Percentiles rank a stretch among this genome's conserved stretches.
phyloP scores from a whole-genome alignment of 1,140 invertebrate species.

The Holcopasites calliopsidis region DNA sequence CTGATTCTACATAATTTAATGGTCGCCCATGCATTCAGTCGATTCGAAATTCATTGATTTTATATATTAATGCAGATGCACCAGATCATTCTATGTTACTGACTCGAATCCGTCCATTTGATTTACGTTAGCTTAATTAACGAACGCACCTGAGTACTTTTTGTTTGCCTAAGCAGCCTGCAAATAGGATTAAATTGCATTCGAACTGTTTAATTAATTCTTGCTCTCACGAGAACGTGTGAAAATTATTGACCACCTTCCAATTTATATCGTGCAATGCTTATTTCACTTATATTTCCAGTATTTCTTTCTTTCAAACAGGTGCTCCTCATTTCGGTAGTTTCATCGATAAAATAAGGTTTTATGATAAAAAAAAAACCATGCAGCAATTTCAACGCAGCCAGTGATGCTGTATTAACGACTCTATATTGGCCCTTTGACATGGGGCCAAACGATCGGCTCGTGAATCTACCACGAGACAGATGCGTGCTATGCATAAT shows the following conservation, averaged over 20 bases:
- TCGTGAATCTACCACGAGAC: neutral
- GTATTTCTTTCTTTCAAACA: neutral
- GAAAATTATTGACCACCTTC: neutral
- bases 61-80: slow-evolving; percentile 1
- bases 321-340: neutral
- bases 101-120: neutral
- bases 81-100: neutral
- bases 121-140: slow-evolving; percentile 26
- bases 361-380: no score
- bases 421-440: slow-evolving; percentile 16
- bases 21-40: neutral
- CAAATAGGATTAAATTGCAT: slow-evolving; percentile 18
- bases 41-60: slow-evolving; percentile 32
- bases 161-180: neutral
- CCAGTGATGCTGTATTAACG: slow-evolving; percentile 9
- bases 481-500: neutral
- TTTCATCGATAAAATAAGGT: no score
- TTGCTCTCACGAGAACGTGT: neutral
- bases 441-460: neutral
- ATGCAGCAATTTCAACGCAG: neutral
- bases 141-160: neutral
- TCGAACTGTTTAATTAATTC: neutral
- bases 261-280: neutral
- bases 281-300: neutral
- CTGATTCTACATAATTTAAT: no score